phyloP scores from a whole-genome alignment of 2,797 vertebrate genomes.

The Psittacula derbiana region DNA sequence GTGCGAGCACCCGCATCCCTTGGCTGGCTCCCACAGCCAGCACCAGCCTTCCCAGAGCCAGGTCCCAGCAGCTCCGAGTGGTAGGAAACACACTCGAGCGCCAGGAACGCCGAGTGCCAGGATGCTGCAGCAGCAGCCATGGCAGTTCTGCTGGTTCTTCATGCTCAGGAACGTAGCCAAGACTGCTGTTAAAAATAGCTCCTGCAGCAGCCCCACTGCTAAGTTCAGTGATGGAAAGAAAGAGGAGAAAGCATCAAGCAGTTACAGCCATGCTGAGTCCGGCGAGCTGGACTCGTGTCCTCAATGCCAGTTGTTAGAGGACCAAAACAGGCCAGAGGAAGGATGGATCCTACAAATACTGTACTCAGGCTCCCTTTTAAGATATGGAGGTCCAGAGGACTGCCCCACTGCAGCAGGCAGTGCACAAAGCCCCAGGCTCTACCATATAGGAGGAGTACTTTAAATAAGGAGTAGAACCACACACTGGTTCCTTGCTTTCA shows the following conservation, averaged over 20 bases:
- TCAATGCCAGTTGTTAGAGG: background rate
- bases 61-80: background rate
- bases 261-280: background rate
- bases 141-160: accelerated
- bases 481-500: background rate
- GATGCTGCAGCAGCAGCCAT: accelerated
- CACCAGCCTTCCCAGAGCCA: accelerated
- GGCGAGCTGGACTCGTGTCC: no score
- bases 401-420: background rate
- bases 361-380: background rate
- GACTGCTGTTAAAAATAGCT: accelerated
- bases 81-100: accelerated
- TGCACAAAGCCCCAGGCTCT: background rate
- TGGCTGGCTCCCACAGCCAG: accelerated
- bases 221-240: background rate
- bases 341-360: background rate
- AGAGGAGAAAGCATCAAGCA: background rate
- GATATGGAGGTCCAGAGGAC: accelerated
- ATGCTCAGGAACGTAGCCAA: accelerated
- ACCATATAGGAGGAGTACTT: background rate
- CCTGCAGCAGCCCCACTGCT: background rate
- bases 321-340: background rate
- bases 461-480: background rate
- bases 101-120: background rate
- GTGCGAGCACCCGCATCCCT: background rate